These are phyloP conservation scores for Catocala fraxini DNA, from an alignment of 2,888 invertebrate species.

Conservation along the genomic window DNA sequence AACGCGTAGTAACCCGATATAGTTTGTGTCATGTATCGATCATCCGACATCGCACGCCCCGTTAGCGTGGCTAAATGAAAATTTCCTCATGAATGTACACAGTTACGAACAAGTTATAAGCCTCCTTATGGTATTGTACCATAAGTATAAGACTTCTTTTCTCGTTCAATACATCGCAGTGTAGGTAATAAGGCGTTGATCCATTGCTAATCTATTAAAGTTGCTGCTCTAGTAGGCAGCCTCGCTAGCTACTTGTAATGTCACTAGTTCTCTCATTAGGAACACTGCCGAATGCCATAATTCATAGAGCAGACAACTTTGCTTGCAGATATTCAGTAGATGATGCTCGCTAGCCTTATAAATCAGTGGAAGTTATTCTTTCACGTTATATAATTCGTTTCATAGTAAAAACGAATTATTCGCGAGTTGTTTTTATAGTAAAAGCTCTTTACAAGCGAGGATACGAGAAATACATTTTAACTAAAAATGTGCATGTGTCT, in stretches of 20 bases:
- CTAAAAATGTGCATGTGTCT: not conserved
- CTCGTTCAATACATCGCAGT: not conserved
- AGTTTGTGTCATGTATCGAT: not conserved
- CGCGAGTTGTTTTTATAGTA: too few species aligned
- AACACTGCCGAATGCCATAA: conserved; percentile 29
- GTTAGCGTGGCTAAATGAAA: too few species aligned
- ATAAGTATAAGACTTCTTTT: not conserved
- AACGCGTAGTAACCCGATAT: not conserved
- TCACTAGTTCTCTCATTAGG: conserved; percentile 46
- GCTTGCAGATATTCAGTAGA: conserved; percentile 19
- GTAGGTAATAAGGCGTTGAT: conserved; percentile 35
- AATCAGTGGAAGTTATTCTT: not conserved
- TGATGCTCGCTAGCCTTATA: conserved; percentile 3
- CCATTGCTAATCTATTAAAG: conserved; percentile 49
- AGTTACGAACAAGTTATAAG: not conserved
- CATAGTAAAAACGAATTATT: too few species aligned
- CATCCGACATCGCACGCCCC: too few species aligned
- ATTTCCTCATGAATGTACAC: too few species aligned
- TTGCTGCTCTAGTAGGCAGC: conserved; percentile 11
- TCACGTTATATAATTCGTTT: too few species aligned
- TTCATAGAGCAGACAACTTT: conserved; percentile 34
- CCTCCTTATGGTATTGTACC: not conserved
- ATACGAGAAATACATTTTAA: not conserved
- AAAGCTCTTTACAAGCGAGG: too few species aligned
- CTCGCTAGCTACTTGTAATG: conserved; percentile 35